Evolutionary conservation across 2,113 vertebrate genomes (phyloP).

Genomic region (Myrmecophaga tridactyla): DNA sequence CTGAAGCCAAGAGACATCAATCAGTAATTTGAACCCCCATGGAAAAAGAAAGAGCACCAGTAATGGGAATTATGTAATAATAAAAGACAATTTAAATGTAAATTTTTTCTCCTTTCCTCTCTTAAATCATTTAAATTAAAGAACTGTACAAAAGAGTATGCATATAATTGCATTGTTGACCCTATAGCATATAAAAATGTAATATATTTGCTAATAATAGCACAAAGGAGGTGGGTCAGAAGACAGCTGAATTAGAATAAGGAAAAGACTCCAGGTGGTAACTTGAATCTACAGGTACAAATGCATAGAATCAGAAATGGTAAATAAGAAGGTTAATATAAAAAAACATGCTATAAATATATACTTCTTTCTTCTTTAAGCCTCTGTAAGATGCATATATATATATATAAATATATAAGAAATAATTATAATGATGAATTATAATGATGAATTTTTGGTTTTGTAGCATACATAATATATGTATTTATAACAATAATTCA

Average conservation of each 20-base stretch:
- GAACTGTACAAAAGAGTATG: background rate
- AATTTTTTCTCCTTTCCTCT: background rate
- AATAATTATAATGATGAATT: no score
- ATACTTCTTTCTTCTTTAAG: background rate
- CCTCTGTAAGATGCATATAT: background rate
- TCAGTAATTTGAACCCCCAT: background rate
- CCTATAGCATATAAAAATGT: background rate
- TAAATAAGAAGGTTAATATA: no score
- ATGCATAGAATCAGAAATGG: no score
- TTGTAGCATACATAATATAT: background rate
- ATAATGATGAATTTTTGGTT: background rate
- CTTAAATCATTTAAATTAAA: background rate
- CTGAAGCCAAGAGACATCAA: background rate
- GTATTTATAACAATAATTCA: background rate
- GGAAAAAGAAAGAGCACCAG: no score
- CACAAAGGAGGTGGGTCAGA: background rate
- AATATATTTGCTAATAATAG: no score
- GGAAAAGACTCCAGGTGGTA: background rate
- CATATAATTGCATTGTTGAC: background rate
- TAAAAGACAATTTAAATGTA: background rate
- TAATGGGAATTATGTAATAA: no score
- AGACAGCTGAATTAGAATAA: background rate
- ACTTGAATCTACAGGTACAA: no score
- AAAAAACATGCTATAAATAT: background rate
- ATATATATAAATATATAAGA: background rate